phyloP scores from a whole-genome alignment of 1,140 invertebrate genomes.

The Papilio glaucus region DNA sequence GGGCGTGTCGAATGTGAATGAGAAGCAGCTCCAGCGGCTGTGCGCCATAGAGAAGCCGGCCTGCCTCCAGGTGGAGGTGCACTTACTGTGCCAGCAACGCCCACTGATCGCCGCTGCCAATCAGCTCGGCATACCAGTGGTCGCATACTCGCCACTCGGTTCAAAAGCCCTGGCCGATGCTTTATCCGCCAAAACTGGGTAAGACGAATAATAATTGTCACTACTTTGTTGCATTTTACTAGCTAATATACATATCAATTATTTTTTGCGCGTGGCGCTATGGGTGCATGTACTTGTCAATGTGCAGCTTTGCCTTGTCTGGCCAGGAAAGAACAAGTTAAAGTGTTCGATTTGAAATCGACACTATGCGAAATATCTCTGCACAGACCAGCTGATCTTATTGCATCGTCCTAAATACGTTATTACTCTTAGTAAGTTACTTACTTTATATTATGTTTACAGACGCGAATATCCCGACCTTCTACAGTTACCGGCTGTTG shows the following conservation, averaged over 20 bases:
- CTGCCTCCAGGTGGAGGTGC: constrained; percentile 91
- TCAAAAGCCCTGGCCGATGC: constrained; percentile 85
- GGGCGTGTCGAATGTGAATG: constrained; percentile 91
- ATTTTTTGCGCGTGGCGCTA: no score
- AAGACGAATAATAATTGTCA: constrained; percentile 28
- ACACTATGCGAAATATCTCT: no score
- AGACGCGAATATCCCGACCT: constrained; percentile 86
- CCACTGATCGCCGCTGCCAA: constrained; percentile 88
- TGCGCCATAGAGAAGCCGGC: constrained; percentile 86
- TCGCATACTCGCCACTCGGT: constrained; percentile 93
- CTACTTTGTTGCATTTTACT: not conserved
- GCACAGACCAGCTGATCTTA: no score
- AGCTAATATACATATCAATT: not conserved
- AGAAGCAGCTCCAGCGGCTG: constrained; percentile 86
- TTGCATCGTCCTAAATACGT: no score
- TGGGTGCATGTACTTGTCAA: no score
- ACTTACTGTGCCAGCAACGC: constrained; percentile 92
- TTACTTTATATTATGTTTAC: constrained; percentile 40
- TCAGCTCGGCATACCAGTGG: constrained; percentile 87
- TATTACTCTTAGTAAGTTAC: no score
- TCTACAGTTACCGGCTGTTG: constrained; percentile 87
- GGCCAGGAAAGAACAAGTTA: no score
- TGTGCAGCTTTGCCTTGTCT: no score
- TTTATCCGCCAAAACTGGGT: constrained; percentile 74
- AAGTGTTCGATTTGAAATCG: no score